Percentiles rank a stretch among this genome's conserved stretches.
Conservation (phyloP, 2,797 vertebrate genomes). For the Oreochromis mossambicus region DNA sequence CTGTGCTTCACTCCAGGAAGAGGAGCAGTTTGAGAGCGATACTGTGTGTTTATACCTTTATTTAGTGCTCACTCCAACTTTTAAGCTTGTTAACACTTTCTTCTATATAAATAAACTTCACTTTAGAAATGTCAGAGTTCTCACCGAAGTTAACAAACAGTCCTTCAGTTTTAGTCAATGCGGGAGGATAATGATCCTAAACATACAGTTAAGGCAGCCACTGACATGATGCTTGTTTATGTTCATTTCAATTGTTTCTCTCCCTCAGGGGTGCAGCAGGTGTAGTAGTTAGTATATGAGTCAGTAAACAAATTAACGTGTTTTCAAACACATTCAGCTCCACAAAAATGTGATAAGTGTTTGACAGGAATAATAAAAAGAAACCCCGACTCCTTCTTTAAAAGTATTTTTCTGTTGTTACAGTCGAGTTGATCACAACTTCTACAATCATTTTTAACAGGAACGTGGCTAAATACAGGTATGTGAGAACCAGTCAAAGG, state of each 20-base stretch:
- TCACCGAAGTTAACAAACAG: accelerated
- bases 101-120: no score
- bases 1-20: no score
- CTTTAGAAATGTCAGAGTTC: accelerated
- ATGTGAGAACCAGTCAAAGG: background rate
- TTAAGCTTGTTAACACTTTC: no score
- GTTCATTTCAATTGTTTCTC: background rate
- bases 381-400: background rate
- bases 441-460: background rate
- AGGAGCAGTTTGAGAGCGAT: no score
- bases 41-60: no score
- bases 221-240: background rate
- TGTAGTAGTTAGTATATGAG: background rate
- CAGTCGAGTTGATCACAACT: background rate
- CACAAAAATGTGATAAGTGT: background rate
- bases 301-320: accelerated
- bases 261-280: background rate
- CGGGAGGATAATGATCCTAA: no score
- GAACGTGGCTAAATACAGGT: background rate
- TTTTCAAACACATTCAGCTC: background rate
- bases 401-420: background rate
- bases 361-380: background rate
- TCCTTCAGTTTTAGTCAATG: no score
- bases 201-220: no score
- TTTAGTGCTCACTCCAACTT: no score